A percentile compares a stretch with the other conserved stretches of the same genome.
Evolutionary conservation across 2,888 invertebrate species (phyloP).

Genomic region (Phlogophora meticulosa): DNA sequence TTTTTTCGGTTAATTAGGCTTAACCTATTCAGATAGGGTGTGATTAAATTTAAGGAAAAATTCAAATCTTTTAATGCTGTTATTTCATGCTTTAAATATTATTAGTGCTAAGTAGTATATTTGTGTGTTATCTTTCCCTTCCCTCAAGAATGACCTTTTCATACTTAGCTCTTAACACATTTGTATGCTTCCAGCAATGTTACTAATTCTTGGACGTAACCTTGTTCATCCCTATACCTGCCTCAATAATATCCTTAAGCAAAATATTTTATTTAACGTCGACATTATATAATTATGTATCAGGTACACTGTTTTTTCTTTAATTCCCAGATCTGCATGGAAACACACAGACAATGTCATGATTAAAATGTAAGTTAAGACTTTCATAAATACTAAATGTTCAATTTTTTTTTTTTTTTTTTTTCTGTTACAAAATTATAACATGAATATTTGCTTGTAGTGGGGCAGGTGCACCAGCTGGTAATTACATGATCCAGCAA

Average conservation of each 20-base stretch:
- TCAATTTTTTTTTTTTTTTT: not conserved
- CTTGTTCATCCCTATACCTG: not conserved
- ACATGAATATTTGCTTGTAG: conserved; percentile 69
- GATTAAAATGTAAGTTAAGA: conserved; percentile 67
- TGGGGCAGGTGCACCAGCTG: conserved; percentile 90
- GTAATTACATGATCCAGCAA: conserved; percentile 92
- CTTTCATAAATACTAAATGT: conserved; percentile 52
- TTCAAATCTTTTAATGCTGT: not conserved
- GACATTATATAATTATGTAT: conserved; percentile 51
- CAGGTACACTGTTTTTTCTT: conserved; percentile 66
- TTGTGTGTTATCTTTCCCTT: conserved; percentile 3
- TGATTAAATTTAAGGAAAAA: not conserved
- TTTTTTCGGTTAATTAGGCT: not conserved
- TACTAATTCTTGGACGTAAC: conserved; percentile 2
- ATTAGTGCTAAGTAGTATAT: conserved; percentile 5
- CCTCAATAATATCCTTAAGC: not conserved
- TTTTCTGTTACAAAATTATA: conserved; percentile 3
- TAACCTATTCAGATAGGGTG: not conserved
- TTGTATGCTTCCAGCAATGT: conserved; percentile 13
- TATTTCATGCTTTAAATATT: not conserved
- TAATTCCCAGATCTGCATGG: conserved; percentile 68
- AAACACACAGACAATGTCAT: conserved; percentile 69
- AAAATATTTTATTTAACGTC: conserved; percentile 17
- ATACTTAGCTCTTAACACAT: not conserved
- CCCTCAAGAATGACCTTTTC: conserved; percentile 8